These are phyloP conservation scores for Forbesichthys papilliferus DNA, from an alignment of 2,113 vertebrate species.

Conservation along the genomic window DNA sequence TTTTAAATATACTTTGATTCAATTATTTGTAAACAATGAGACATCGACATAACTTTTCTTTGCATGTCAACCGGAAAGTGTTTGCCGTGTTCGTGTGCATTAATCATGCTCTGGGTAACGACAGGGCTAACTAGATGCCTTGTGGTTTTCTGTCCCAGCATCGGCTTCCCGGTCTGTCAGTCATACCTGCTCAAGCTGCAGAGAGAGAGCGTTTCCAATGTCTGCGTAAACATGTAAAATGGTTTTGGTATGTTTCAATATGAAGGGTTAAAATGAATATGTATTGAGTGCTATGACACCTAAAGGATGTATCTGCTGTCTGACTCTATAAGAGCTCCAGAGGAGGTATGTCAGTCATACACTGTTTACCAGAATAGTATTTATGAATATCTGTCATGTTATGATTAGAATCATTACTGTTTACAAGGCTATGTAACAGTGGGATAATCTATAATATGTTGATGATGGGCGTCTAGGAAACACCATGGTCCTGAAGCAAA, in stretches of 20 bases:
- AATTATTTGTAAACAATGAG: too few species aligned
- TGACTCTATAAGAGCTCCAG: not conserved
- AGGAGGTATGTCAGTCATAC: not conserved
- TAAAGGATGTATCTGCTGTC: not conserved
- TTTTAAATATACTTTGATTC: too few species aligned
- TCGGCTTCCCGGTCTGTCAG: conserved; percentile 43
- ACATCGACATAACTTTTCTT: too few species aligned
- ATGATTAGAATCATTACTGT: conserved; percentile 28
- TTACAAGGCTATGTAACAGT: conserved; percentile 21
- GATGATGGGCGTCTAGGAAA: conserved; percentile 21
- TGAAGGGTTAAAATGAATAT: not conserved
- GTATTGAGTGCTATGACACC: not conserved
- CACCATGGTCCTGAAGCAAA: conserved; percentile 25
- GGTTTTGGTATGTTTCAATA: not conserved
- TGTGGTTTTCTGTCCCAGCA: conserved; percentile 4
- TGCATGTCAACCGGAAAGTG: too few species aligned
- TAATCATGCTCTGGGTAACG: conserved; percentile 50
- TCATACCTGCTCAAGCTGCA: conserved; percentile 16
- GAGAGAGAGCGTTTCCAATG: not conserved
- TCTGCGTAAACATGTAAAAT: not conserved
- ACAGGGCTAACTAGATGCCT: too few species aligned
- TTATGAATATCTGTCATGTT: conserved; percentile 17
- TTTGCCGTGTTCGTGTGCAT: conserved; percentile 9
- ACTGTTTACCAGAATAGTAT: conserved; percentile 2
- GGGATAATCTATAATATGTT: conserved; percentile 6